Base-by-base conservation (phyloP, 2,888 invertebrate genomes). In the Seira sanloemensis region DNA sequence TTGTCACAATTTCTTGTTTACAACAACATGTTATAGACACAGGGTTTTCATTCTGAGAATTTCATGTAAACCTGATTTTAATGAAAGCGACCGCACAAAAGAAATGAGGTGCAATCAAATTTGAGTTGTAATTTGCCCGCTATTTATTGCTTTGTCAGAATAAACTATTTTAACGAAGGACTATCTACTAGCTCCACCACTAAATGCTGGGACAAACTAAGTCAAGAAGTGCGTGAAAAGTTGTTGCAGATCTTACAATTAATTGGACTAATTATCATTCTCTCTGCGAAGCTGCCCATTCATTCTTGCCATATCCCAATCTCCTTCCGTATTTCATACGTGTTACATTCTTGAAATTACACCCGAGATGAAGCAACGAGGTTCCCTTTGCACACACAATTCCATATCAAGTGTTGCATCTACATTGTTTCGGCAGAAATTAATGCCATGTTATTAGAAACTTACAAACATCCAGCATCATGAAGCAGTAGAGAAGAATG, bases 201-300 rank as follows among this genome's bases (percentile, higher is more conserved):
- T 37, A 37, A 37, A 37, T 12, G 4, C 37, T 37, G 12, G 5
- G 12, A 37, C 37, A 37, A 58, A 7, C 9, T n/a, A 58, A 4
- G 9, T 58, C 58, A 58, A 58, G 58, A 58, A 16, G 18, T 18
- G 50, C n/a, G 62, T 79, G 72, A 79, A 79, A 79, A 73, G 73
- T 78, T 65, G 54, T 73, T 46, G 66, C 27, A 26, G 78, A 79
- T 72, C 67, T 78, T 21, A 25, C 66, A 79, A 72, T 79, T 79
- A 79, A 79, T 79, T 79, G 72, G 78, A 67, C 72, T 79, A 79
- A 79, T 79, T 79, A 79, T 79, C 72, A 79, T 79, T 79, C 78
- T 79, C 65, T 54, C 65, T 66, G 72, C 72, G 78, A 79, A 73
- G 78, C 72, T 71, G 71, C 24, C 71, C 78, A 58, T 16, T 7